Conservation (phyloP, 2,113 vertebrate species). For the Petaurus breviceps region DNA sequence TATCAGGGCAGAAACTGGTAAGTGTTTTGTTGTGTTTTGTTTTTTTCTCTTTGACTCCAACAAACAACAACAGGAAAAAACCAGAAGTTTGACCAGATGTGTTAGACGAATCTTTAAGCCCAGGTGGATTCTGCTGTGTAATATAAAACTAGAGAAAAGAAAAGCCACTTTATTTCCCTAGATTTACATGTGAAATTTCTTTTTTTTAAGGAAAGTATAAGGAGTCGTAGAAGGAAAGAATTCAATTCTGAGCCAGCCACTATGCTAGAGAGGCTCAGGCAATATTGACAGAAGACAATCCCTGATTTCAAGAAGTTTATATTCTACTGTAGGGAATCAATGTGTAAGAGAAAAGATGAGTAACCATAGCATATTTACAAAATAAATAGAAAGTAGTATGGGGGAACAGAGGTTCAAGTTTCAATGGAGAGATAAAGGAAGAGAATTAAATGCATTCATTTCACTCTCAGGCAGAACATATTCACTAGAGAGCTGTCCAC, state of each 20-base stretch:
- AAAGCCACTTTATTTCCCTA: background rate
- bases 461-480: background rate
- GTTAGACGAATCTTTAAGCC: background rate
- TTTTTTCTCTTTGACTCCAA: slow-evolving; percentile 25
- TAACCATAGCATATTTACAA: background rate
- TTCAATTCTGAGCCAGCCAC: background rate
- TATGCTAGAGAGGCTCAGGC: background rate
- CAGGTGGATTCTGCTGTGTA: background rate
- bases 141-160: background rate
- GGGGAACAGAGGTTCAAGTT: background rate
- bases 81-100: background rate
- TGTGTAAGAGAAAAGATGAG: background rate
- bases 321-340: background rate
- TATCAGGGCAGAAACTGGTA: slow-evolving; percentile 96
- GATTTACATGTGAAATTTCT: background rate
- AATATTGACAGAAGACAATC: too few relatives aligned
- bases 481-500: background rate
- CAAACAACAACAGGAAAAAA: background rate
- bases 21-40: slow-evolving; percentile 65
- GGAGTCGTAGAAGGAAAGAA: background rate
- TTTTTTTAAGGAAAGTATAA: background rate
- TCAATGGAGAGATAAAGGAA: background rate
- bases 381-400: background rate
- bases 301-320: background rate
- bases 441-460: background rate